Conservation (phyloP, 1,140 invertebrate species). For the Adoxophyes honmai region DNA sequence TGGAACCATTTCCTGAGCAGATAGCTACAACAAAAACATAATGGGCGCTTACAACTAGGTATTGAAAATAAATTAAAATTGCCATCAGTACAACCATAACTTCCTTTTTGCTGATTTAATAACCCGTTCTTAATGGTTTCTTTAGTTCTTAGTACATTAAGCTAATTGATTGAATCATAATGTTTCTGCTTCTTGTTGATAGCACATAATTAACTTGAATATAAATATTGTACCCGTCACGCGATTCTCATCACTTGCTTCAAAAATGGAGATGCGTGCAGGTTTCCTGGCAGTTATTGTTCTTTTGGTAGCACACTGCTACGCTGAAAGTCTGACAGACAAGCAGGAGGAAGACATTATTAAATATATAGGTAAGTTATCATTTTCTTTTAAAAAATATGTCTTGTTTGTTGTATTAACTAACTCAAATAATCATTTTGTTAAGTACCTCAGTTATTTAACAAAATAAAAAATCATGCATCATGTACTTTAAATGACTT, state of each 20-base stretch:
- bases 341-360: constrained; percentile 8
- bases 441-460: too few species aligned
- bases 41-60: too few species aligned
- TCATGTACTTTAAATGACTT: too few species aligned
- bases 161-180: constrained; percentile 1
- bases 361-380: constrained; percentile 2
- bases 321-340: constrained; percentile 9
- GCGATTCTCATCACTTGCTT: not conserved
- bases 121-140: not conserved
- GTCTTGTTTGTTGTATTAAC: too few species aligned
- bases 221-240: not conserved
- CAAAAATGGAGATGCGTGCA: not conserved
- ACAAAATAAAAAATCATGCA: too few species aligned
- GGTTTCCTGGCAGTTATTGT: not conserved
- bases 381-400: constrained; percentile 2
- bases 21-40: not conserved
- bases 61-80: constrained; percentile 2
- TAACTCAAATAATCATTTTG: too few species aligned
- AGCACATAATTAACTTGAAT: not conserved
- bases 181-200: not conserved
- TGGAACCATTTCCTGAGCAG: too few species aligned
- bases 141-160: too few species aligned
- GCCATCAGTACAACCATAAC: not conserved
- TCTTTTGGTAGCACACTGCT: too few species aligned
- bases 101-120: not conserved